Base-by-base conservation (phyloP, 2,113 vertebrate species). In the Vulpes lagopus region DNA sequence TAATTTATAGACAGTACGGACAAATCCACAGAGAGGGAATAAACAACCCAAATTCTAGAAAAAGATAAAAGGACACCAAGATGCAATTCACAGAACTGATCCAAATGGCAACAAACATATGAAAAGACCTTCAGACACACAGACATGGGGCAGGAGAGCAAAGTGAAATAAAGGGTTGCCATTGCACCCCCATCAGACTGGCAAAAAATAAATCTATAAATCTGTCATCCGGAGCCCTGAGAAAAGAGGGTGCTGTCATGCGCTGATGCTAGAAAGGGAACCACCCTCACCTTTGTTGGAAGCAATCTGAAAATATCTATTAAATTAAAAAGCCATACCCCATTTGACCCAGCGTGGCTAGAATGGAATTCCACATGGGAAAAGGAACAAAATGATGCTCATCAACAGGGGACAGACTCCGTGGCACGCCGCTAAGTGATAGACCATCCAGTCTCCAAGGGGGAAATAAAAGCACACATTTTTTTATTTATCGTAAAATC, bases 401-500 rank as follows among this genome's bases (percentile, higher is more conserved):
- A 51, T 9, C 71, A 11, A 6, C 81, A 16, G 35, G 10, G 23
- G 17, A 32, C 25, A 30, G 80, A 17, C 30, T 25, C 53, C 8
- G 67, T 2, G 16, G 19, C 0, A 10, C 27, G 79, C 17, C 9
- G 3, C 22, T 27, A 4, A 8, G 14, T 22, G 53, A 32, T 15
- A 19, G 7, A 60, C 10, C n/a, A 15, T 2, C 65, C 19, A 32
- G 15, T 51, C 22, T 12, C 71, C 16, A 5, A 62, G 9, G 25
- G 14, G 43, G 10, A 3, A 23, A 4, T 2, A 14, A 17, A 35
- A 0, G 30, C 17, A 12, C 2, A 23, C 11, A 1, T 14, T 11
- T 5, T 43, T 27, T 1, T 5, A 4, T 53, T 84, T 73, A 12
- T 49, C 22, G 5, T 64, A 59, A 38, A 23, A 30, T 11, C 9